Evolutionary conservation across 2,113 vertebrate species (phyloP), one percentile per base, ranked within the genome.

Genomic region (Hippocampus zosterae): DNA sequence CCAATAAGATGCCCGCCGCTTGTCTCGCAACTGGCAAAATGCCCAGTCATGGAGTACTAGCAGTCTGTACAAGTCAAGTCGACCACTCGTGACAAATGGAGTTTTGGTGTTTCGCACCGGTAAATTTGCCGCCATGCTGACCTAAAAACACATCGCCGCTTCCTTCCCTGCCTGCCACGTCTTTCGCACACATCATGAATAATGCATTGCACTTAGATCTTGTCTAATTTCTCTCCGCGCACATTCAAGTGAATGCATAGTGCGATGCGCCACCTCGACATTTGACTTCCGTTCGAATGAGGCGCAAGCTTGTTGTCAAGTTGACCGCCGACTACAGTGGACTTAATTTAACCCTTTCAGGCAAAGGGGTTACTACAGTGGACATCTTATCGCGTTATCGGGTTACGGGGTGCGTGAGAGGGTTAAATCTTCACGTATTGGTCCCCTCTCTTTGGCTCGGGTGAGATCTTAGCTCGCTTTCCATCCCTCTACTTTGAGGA

Each of bases 141-240:
- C 78, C 78, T 85, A 87, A 84, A 84, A 82, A 80, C 69, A 70
- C 8, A 41, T 37, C 42, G 55, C 6, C 19, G 69, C 37, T 65
- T 70, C 57, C 12, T 44, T 69, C 9, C 29, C 68, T 76, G 56
- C 10, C n/a, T 40, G 65, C 63, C 63, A 27, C 56, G 33, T 83
- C 70, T 40, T 42, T 67, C 46, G 66, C 60, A 81, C 57, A 65
- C 46, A 66, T 71, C 56, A 83, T 89, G 74, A 89, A 89, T 87
- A 80, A 89, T 89, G 64, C 76, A 89, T 85, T 1, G 5, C 61
- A 50, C 77, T 84, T 76, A 76, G 76, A 66, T 74, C 73, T 16
- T 65, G 70, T 42, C 72, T 75, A 70, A 73, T 76, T 73, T 68
- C 62, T 78, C 63, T 76, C 73, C 63, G 50, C 27, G 25, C 69